A percentile compares a stretch with the other conserved stretches of the same genome.
Conservation (phyloP, 2,888 invertebrate species). For the Mallateleia sp. region DNA sequence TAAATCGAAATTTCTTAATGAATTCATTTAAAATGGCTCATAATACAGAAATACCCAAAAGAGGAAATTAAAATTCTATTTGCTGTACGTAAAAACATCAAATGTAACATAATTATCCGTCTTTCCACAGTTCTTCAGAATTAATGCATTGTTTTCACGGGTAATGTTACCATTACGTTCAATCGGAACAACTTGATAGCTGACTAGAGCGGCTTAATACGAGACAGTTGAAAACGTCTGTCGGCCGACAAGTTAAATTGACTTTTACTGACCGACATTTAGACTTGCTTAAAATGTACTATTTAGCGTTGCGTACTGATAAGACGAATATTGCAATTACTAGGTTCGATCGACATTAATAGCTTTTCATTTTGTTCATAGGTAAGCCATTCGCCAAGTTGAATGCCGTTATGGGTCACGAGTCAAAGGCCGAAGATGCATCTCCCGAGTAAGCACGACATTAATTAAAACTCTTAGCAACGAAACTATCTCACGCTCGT, state of each 20-base stretch:
- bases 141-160: slow-evolving; percentile 55
- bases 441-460: slow-evolving; percentile 82
- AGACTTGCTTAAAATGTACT: slow-evolving; percentile 60
- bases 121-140: slow-evolving; percentile 11
- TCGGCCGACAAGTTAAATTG: slow-evolving; percentile 63
- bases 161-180: slow-evolving; percentile 45
- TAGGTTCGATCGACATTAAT: slow-evolving; percentile 79
- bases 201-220: slow-evolving; percentile 48
- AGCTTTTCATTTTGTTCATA: slow-evolving; percentile 81
- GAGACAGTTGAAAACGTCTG: slow-evolving; percentile 64
- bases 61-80: no score
- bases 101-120: slow-evolving; percentile 57
- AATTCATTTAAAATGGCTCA: no score
- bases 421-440: slow-evolving; percentile 84
- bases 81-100: no score
- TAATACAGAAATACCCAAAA: no score
- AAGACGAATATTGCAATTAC: slow-evolving; percentile 78
- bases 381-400: slow-evolving; percentile 79
- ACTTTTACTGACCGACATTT: slow-evolving; percentile 71
- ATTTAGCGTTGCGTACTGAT: slow-evolving; percentile 75
- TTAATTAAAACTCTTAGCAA: slow-evolving; percentile 83
- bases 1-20: no score
- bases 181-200: slow-evolving; percentile 57
- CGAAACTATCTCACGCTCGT: slow-evolving; percentile 82
- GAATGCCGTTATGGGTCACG: slow-evolving; percentile 83